Conservation (phyloP, 2,888 invertebrate species). For the Dascillus cervinus region DNA sequence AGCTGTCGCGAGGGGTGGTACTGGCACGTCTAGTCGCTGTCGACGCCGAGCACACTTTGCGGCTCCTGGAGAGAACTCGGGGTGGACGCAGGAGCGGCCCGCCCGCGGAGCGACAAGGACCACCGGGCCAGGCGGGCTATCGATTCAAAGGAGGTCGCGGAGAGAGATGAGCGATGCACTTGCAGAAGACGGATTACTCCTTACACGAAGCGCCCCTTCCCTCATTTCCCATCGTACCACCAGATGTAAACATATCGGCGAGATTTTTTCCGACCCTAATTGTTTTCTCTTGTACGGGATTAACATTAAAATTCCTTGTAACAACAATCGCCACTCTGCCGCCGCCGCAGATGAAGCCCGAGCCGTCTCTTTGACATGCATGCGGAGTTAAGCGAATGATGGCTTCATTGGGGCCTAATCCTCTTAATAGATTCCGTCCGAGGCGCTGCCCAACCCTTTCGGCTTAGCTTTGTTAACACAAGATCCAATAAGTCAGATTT, state of each 20-base stretch:
- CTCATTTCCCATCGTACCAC: not conserved
- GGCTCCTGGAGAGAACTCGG: conserved; percentile 37
- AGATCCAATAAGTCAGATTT: conserved; percentile 41
- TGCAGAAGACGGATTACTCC: conserved; percentile 16
- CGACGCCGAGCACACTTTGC: conserved; percentile 49
- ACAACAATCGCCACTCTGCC: conserved; percentile 22
- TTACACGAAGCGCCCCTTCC: conserved; percentile 1
- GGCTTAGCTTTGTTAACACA: conserved; percentile 42
- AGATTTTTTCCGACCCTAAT: too few species aligned
- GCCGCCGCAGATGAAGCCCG: conserved; percentile 40
- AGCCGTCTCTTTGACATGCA: conserved; percentile 27
- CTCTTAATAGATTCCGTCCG: conserved; percentile 46
- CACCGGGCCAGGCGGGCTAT: conserved; percentile 28
- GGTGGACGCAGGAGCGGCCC: conserved; percentile 38
- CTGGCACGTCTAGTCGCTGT: conserved; percentile 43
- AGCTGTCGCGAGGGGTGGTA: conserved; percentile 32
- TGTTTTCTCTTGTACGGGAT: too few species aligned
- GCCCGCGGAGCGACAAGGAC: conserved; percentile 36
- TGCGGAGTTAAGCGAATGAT: conserved; percentile 25
- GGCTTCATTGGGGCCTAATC: conserved; percentile 44
- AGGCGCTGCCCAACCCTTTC: conserved; percentile 41
- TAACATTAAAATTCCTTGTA: too few species aligned
- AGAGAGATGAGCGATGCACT: conserved; percentile 19
- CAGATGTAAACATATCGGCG: conserved; percentile 11
- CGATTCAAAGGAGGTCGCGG: conserved; percentile 29